These are phyloP conservation scores for Dasysyrphus albostriatus DNA, from an alignment of 2,888 invertebrate genomes.

Conservation along the genomic window DNA sequence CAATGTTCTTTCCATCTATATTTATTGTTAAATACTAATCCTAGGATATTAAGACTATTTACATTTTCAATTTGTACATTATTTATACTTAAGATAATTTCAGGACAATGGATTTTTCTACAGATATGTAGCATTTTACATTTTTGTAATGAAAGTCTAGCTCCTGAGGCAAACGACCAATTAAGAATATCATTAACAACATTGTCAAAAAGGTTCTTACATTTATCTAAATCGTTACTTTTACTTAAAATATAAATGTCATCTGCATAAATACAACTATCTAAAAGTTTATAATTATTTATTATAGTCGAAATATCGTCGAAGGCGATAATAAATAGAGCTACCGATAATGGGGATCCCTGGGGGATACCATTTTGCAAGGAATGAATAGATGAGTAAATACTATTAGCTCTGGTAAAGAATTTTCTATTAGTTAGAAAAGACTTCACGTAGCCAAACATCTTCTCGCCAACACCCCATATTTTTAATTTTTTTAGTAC, in stretches of 20 bases:
- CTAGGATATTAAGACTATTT: constrained; percentile 4
- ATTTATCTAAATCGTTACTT: not conserved
- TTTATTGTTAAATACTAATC: constrained; percentile 16
- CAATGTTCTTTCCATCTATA: not conserved
- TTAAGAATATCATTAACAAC: not conserved
- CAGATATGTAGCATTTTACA: not conserved
- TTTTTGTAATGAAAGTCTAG: constrained; percentile 1
- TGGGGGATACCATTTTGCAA: not conserved
- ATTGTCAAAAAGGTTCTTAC: not conserved
- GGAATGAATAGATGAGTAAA: not conserved
- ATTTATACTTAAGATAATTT: not conserved
- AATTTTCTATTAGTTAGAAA: not conserved
- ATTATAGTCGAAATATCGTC: not conserved
- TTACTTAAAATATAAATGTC: constrained; percentile 32
- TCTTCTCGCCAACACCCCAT: not conserved
- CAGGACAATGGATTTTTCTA: not conserved
- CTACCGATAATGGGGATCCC: not conserved
- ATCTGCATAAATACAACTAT: constrained; percentile 23
- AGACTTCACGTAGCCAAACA: not conserved
- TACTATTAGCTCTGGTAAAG: not conserved
- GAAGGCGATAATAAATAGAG: not conserved
- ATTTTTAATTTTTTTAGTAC: not conserved
- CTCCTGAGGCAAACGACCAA: not conserved
- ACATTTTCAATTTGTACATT: constrained; percentile 1
- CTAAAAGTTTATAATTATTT: constrained; percentile 23